Percentiles rank a stretch among this genome's conserved stretches.
Conservation (phyloP, 2,797 vertebrate genomes). For the Micromesistius poutassou region DNA sequence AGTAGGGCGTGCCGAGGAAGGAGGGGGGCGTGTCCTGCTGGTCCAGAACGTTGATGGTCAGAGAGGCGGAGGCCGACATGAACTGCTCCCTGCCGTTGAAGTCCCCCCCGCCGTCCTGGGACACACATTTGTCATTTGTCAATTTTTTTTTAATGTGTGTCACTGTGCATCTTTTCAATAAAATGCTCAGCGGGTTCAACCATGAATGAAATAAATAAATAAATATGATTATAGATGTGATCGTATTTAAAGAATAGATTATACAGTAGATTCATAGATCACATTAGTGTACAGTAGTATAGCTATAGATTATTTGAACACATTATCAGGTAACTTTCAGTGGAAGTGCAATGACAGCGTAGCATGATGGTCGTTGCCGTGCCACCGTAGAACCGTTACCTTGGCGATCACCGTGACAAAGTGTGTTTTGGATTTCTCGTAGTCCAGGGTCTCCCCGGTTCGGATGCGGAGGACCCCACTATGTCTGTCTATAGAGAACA, state of each 20-base stretch:
- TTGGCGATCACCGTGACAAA: constrained; percentile 85
- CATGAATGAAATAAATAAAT: not conserved
- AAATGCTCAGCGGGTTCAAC: too few relatives aligned
- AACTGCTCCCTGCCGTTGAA: constrained; percentile 84
- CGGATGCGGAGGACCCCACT: constrained; percentile 89
- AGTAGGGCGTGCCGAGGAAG: constrained; percentile 91
- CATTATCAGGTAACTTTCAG: not conserved
- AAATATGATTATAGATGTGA: not conserved
- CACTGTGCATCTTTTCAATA: too few relatives aligned
- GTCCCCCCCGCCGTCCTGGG: constrained; percentile 90
- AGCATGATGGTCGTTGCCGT: not conserved
- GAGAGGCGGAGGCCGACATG: constrained; percentile 83
- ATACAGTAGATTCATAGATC: not conserved
- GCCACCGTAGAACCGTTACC: constrained; percentile 65
- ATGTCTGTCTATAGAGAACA: constrained; percentile 86
- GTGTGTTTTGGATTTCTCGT: constrained; percentile 85
- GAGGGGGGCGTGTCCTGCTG: constrained; percentile 86
- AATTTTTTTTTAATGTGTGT: too few relatives aligned
- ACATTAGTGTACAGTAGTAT: too few relatives aligned
- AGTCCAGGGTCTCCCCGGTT: constrained; percentile 81
- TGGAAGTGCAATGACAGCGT: not conserved
- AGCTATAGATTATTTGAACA: not conserved
- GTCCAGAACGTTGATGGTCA: constrained; percentile 91
- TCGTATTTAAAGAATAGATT: not conserved
- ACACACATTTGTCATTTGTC: not conserved